Evolutionary conservation across 2,113 vertebrate species (phyloP).

Genomic region (Colaptes auratus): DNA sequence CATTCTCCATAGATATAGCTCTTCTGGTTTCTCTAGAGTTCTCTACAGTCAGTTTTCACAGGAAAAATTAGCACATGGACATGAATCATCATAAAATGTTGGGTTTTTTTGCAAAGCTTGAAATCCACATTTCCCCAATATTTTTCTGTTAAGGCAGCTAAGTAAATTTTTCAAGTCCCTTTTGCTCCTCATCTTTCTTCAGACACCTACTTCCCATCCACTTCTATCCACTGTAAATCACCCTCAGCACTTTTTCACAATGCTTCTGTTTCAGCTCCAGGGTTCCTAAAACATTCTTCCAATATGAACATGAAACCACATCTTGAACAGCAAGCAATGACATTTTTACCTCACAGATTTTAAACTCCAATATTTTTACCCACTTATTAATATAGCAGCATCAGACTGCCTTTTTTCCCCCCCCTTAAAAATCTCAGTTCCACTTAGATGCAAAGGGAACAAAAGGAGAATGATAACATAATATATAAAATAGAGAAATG

Average conservation of each 20-base stretch:
- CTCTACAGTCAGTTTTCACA: background rate
- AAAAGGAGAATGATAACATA: background rate
- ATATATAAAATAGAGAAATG: background rate
- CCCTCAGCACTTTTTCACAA: background rate
- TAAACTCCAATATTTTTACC: background rate
- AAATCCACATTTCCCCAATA: background rate
- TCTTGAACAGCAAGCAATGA: background rate
- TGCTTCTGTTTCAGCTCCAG: background rate
- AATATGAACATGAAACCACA: background rate
- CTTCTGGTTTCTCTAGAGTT: background rate
- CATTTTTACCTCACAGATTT: background rate
- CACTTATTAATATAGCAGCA: background rate
- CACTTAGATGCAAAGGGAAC: background rate
- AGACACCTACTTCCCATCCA: background rate
- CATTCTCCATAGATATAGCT: background rate
- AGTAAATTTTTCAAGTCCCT: background rate
- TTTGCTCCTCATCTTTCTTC: background rate
- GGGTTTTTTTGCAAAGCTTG: background rate
- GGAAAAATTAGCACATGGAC: background rate
- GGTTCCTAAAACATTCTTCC: background rate
- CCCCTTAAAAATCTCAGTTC: background rate
- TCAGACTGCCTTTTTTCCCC: background rate
- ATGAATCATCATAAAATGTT: background rate
- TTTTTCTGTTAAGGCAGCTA: background rate
- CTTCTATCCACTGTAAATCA: background rate